Percentiles rank a stretch among this genome's conserved stretches.
Conservation (phyloP, 2,888 invertebrate genomes). For the Bedellia somnulentella region DNA sequence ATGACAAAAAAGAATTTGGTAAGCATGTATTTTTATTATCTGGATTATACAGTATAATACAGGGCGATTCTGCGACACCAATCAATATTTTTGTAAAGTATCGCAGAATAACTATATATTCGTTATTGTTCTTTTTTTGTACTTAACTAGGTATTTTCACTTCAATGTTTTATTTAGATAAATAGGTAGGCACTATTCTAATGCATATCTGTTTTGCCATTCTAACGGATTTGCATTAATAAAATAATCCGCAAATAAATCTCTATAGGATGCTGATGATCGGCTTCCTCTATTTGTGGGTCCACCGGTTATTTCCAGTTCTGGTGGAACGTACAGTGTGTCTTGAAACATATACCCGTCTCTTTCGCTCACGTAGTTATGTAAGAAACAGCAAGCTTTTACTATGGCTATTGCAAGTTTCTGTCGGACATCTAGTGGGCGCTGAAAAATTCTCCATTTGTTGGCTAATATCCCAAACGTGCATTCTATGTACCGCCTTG, state of each 20-base stretch:
- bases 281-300: constrained; percentile 11
- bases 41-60: constrained; percentile 10
- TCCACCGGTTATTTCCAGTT: constrained; percentile 11
- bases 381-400: constrained; percentile 9
- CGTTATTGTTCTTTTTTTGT: constrained; percentile 12
- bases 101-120: constrained; percentile 11
- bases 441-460: constrained; percentile 11
- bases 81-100: constrained; percentile 13
- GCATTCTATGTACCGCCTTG: constrained; percentile 8
- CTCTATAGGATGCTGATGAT: constrained; percentile 11
- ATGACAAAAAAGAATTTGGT: constrained; percentile 14
- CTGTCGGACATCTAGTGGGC: constrained; percentile 10
- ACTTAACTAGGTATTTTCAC: constrained; percentile 11
- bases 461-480: too few species aligned
- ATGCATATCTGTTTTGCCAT: constrained; percentile 13
- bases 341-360: too few species aligned
- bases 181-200: constrained; percentile 12
- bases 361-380: too few species aligned
- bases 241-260: constrained; percentile 13
- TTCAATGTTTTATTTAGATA: constrained; percentile 12
- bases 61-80: constrained; percentile 1
- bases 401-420: constrained; percentile 11
- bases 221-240: constrained; percentile 10
- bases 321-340: constrained; percentile 12
- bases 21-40: constrained; percentile 14